Evolutionary conservation across 2,797 vertebrate species (phyloP).

Genomic region (Nyctibius grandis): DNA sequence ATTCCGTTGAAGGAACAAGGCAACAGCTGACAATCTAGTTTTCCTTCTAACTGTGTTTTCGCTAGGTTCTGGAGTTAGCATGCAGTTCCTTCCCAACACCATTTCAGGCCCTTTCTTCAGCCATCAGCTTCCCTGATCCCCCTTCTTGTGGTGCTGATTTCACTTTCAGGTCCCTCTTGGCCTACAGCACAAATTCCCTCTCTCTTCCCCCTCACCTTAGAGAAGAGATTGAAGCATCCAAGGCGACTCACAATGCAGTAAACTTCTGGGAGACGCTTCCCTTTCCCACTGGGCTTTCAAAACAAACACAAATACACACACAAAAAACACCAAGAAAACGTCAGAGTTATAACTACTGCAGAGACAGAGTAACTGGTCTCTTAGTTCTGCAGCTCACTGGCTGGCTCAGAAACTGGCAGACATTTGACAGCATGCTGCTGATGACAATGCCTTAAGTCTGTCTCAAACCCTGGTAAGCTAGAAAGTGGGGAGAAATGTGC

Average conservation of each 20-base stretch:
- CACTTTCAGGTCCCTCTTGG: neutral
- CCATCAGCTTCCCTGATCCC: neutral
- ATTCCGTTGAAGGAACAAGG: neutral
- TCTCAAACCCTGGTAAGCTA: neutral
- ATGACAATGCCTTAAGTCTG: neutral
- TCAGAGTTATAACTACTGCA: neutral
- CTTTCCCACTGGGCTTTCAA: constrained; percentile 81
- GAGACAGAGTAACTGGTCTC: neutral
- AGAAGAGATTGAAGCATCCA: constrained; percentile 92
- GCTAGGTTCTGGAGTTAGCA: neutral
- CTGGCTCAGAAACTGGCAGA: neutral
- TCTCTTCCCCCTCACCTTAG: constrained; percentile 78
- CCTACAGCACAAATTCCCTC: neutral
- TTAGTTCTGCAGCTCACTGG: neutral
- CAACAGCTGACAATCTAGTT: neutral
- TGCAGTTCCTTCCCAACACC: neutral
- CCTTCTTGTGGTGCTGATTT: neutral
- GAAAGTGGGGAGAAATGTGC: neutral
- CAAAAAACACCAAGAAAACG: neutral
- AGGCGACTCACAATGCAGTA: constrained; percentile 93
- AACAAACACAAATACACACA: constrained; percentile 28
- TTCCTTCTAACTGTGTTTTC: neutral
- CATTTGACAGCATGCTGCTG: neutral
- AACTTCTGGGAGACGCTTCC: constrained; percentile 80
- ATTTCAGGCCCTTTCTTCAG: neutral